These are phyloP conservation scores for Ochropleura leucogaster DNA, from an alignment of 2,888 invertebrate species.

Conservation along the genomic window DNA sequence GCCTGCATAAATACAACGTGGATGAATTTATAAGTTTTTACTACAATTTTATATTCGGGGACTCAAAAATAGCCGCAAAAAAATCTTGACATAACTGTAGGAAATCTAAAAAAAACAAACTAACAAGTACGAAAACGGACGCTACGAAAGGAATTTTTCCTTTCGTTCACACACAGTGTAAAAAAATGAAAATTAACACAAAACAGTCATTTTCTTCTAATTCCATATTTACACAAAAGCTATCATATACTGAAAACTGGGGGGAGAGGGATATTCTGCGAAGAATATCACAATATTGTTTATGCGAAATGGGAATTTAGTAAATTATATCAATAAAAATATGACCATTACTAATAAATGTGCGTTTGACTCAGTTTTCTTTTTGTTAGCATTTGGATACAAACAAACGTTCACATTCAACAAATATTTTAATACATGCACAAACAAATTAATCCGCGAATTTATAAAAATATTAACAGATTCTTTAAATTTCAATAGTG, in stretches of 20 bases:
- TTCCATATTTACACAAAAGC: constrained; percentile 24
- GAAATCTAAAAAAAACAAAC: neutral
- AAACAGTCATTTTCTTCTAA: constrained; percentile 4
- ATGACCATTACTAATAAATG: neutral
- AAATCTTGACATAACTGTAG: constrained; percentile 2
- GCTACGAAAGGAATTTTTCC: neutral
- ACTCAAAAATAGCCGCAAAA: constrained; percentile 6
- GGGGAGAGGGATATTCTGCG: constrained; percentile 24
- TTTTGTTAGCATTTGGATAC: constrained; percentile 12
- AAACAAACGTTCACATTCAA: constrained; percentile 4
- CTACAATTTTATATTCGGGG: constrained; percentile 10
- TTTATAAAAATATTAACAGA: constrained; percentile 8
- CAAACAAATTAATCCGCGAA: neutral
- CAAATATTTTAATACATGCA: constrained; percentile 7
- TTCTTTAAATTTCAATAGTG: neutral
- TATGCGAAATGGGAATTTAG: constrained; percentile 33
- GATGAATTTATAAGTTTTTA: constrained; percentile 12
- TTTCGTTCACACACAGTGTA: neutral
- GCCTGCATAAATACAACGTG: constrained; percentile 30
- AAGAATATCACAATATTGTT: constrained; percentile 23
- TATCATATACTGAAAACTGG: constrained; percentile 18
- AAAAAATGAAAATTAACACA: neutral
- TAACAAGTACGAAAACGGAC: constrained; percentile 10
- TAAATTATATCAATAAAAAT: constrained; percentile 11
- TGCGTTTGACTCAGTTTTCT: neutral